These are phyloP conservation scores for Tricholaema leucomelas DNA, from an alignment of 2,113 vertebrate species.

Conservation along the genomic window DNA sequence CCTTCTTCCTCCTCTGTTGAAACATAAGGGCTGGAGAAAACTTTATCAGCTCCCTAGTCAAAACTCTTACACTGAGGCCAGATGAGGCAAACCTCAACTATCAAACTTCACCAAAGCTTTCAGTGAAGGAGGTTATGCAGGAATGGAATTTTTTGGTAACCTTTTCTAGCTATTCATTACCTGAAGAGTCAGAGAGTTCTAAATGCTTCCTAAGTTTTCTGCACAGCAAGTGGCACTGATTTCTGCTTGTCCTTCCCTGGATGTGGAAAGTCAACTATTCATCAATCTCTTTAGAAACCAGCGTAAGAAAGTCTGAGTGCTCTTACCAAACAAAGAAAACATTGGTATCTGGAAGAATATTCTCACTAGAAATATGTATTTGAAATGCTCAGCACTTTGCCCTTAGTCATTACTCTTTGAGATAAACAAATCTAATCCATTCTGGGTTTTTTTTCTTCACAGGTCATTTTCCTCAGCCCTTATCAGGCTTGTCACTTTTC, in stretches of 20 bases:
- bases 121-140: background rate
- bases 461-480: background rate
- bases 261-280: background rate
- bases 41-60: background rate
- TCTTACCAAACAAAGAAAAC: background rate
- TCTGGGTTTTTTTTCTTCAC: background rate
- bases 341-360: background rate
- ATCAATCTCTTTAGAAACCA: background rate
- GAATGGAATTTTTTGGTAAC: background rate
- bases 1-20: background rate
- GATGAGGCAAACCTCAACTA: background rate
- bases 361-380: background rate
- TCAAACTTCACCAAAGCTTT: background rate
- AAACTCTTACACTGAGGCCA: background rate
- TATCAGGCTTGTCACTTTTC: background rate
- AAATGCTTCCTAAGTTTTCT: background rate
- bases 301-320: background rate
- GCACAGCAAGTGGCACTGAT: background rate
- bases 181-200: background rate
- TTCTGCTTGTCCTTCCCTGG: background rate
- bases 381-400: background rate
- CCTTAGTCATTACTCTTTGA: background rate
- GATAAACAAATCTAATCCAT: background rate
- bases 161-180: background rate
- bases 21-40: background rate